Evolutionary conservation across 2,888 invertebrate species (phyloP).

Genomic region (Chelonus formosanus): DNA sequence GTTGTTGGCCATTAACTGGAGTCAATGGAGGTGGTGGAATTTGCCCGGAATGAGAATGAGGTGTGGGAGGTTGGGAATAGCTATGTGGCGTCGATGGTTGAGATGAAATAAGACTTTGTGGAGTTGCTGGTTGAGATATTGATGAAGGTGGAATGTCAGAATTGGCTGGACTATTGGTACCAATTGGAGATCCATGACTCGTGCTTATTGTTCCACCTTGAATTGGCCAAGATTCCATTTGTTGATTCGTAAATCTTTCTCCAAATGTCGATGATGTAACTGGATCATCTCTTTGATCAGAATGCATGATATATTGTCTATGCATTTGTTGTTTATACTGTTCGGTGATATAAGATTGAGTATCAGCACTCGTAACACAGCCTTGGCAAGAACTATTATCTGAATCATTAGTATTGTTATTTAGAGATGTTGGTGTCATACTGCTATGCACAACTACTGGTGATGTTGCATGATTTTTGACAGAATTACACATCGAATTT

Average conservation of each 20-base stretch:
- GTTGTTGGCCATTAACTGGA: slow-evolving; percentile 46
- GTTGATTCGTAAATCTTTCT: slow-evolving; percentile 68
- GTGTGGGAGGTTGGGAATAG: slow-evolving; percentile 61
- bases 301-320: slow-evolving; percentile 53
- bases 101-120: slow-evolving; percentile 58
- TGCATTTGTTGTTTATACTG: slow-evolving; percentile 55
- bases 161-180: slow-evolving; percentile 68
- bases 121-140: slow-evolving; percentile 59
- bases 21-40: slow-evolving; percentile 44
- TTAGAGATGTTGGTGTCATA: slow-evolving; percentile 57
- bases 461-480: slow-evolving; percentile 59
- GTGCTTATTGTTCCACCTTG: slow-evolving; percentile 88
- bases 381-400: slow-evolving; percentile 53
- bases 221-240: slow-evolving; percentile 76
- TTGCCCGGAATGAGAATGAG: slow-evolving; percentile 53
- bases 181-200: slow-evolving; percentile 79
- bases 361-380: slow-evolving; percentile 52
- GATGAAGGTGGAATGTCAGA: slow-evolving; percentile 64
- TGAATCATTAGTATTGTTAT: slow-evolving; percentile 51
- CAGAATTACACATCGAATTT: slow-evolving; percentile 51
- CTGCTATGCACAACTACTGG: slow-evolving; percentile 62
- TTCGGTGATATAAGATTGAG: slow-evolving; percentile 55
- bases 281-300: slow-evolving; percentile 66
- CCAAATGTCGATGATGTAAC: slow-evolving; percentile 76
- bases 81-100: slow-evolving; percentile 60